phyloP scores from a whole-genome alignment of 2,797 vertebrate genomes.

The Podarcis siculus region DNA sequence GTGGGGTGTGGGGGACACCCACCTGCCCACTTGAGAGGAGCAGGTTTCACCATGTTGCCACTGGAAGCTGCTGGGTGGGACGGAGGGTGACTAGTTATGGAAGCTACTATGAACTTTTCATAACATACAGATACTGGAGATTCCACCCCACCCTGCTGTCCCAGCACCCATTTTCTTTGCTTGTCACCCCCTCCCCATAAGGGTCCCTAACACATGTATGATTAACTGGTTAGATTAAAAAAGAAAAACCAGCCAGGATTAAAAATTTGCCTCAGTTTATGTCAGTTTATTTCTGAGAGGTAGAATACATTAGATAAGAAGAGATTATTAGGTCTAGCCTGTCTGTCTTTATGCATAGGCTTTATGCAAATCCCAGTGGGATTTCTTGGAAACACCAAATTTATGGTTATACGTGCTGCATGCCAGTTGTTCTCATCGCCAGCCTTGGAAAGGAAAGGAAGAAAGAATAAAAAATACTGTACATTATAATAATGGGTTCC shows the following conservation, averaged over 20 bases:
- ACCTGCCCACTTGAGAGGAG: too few relatives aligned
- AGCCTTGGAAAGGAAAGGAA: neutral
- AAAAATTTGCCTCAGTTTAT: neutral
- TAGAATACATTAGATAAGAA: neutral
- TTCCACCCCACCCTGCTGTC: too few relatives aligned
- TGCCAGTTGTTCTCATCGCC: neutral
- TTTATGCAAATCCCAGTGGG: neutral
- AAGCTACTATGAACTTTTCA: neutral
- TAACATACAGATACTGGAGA: neutral
- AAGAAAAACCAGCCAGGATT: neutral
- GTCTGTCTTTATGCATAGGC: neutral
- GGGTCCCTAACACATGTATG: neutral
- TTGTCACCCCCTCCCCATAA: neutral
- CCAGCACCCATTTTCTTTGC: too few relatives aligned
- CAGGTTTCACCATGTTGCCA: neutral
- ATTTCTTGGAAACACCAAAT: neutral
- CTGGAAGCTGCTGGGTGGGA: neutral
- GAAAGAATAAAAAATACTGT: neutral
- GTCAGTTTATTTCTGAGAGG: neutral
- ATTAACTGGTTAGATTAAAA: neutral
- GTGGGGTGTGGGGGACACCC: too few relatives aligned
- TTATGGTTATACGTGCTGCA: neutral
- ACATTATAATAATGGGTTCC: neutral
- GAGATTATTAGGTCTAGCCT: neutral
- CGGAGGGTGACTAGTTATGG: neutral